Percentiles rank a stretch among this genome's conserved stretches.
Conservation (phyloP, 2,797 vertebrate species). For the Crossoptilon crossoptilon region DNA sequence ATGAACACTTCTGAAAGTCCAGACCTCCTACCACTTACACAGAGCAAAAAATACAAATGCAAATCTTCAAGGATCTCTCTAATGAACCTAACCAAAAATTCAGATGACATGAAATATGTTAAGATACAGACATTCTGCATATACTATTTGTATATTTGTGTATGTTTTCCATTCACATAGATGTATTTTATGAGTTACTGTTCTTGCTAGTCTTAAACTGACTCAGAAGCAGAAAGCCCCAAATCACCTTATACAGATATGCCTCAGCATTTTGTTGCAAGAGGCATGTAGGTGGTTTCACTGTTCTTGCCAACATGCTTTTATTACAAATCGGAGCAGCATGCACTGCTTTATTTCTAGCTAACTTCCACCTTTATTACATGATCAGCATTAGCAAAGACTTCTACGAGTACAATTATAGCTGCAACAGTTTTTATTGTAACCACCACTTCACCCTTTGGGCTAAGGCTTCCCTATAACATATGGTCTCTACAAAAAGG, state of each 20-base stretch:
- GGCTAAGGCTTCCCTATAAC: not conserved
- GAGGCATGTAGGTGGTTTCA: not conserved
- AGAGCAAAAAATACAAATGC: not conserved
- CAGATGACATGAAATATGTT: not conserved
- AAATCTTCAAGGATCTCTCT: not conserved
- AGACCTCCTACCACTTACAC: not conserved
- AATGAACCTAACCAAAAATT: not conserved
- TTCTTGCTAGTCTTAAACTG: not conserved
- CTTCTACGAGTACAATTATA: not conserved
- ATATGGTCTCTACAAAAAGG: not conserved
- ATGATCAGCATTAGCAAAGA: accelerated
- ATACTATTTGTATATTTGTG: too few species aligned
- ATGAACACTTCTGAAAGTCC: not conserved
- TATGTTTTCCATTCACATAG: not conserved
- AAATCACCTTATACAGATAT: not conserved
- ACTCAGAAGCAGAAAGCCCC: not conserved
- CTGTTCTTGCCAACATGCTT: not conserved
- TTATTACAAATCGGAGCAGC: not conserved
- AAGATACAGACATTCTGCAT: not conserved
- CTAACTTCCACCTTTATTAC: not conserved
- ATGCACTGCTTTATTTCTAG: not conserved
- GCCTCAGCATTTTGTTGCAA: not conserved
- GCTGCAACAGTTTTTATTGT: not conserved
- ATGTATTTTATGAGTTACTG: not conserved
- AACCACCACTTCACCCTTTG: not conserved